A percentile compares a stretch with the other conserved stretches of the same genome.
phyloP scores from a whole-genome alignment of 2,113 vertebrate species.

The Bostrychus sinensis region DNA sequence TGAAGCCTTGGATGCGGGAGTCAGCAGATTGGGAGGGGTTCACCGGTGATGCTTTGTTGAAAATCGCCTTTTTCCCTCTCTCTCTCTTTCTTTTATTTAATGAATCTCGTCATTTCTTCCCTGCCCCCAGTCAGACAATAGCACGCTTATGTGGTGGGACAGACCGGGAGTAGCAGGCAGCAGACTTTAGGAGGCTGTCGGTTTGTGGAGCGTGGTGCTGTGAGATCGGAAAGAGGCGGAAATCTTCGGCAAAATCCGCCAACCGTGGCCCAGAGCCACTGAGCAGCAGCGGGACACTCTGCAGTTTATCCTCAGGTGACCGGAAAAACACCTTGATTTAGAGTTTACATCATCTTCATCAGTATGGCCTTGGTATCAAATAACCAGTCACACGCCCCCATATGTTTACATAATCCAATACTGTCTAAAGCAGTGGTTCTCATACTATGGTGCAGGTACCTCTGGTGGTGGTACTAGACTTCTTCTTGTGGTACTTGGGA shows the following conservation, averaged over 20 bases:
- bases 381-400: too few species aligned
- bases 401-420: too few species aligned
- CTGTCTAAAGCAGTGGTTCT: too few species aligned
- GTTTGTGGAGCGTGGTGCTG: constrained; percentile 31
- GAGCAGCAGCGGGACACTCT: constrained; percentile 1
- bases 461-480: too few species aligned
- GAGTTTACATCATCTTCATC: neutral
- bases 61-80: neutral
- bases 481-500: too few species aligned
- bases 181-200: constrained; percentile 57
- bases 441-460: too few species aligned
- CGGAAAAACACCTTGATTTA: neutral
- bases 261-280: constrained; percentile 12
- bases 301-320: constrained; percentile 22
- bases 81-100: constrained; percentile 23
- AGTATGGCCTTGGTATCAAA: too few species aligned
- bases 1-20: constrained; percentile 36
- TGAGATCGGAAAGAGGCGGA: constrained; percentile 60
- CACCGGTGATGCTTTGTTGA: constrained; percentile 4
- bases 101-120: constrained; percentile 29
- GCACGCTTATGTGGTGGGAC: constrained; percentile 43
- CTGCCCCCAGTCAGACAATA: constrained; percentile 37
- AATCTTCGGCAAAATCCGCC: constrained; percentile 41
- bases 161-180: constrained; percentile 32
- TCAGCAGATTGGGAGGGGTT: constrained; percentile 47